Conservation (phyloP, 2,113 vertebrate species). For the Furnarius figulus region DNA sequence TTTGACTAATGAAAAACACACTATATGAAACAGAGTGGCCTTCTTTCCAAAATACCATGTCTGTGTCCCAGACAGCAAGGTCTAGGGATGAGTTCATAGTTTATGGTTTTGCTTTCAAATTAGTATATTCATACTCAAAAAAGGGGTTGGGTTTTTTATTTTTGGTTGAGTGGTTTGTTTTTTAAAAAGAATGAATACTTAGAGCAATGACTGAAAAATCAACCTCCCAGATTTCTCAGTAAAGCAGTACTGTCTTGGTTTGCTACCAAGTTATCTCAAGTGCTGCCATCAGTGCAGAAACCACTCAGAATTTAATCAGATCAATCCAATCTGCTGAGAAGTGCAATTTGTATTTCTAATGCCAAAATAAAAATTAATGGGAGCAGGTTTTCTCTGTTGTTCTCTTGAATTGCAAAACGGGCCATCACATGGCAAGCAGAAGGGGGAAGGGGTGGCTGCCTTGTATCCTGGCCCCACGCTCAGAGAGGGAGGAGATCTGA, state of each 20-base stretch:
- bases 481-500: neutral
- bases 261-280: neutral
- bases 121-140: neutral
- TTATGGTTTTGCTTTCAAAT: neutral
- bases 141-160: neutral
- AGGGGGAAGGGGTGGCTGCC: neutral
- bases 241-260: neutral
- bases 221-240: neutral
- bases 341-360: neutral
- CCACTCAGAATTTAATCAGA: neutral
- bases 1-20: constrained; percentile 14
- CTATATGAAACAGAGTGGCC: neutral
- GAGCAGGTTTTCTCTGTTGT: neutral
- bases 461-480: rapidly evolving
- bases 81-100: neutral
- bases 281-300: neutral
- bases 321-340: neutral
- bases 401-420: neutral
- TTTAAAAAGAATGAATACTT: neutral
- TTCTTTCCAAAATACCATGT: neutral
- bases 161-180: neutral
- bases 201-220: neutral
- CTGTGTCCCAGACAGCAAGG: neutral
- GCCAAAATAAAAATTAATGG: neutral
- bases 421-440: rapidly evolving